Percentiles rank a stretch among this genome's conserved stretches.
These are phyloP conservation scores for Diarsia dahlii DNA, from an alignment of 2,888 invertebrate genomes.

Conservation along the genomic window DNA sequence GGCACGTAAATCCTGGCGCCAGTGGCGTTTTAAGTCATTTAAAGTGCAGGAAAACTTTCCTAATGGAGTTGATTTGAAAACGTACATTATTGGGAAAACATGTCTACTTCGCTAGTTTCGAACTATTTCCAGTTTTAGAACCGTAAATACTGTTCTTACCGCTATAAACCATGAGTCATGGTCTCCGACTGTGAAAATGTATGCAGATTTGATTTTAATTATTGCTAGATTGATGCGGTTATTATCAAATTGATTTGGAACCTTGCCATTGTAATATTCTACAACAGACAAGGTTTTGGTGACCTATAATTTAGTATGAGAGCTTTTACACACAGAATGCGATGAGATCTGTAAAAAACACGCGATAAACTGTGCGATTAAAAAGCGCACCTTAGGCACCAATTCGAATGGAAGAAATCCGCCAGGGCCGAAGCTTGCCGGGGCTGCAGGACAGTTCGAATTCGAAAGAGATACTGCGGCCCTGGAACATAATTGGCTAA, in stretches of 20 bases:
- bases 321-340: not conserved
- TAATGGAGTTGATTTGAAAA: constrained; percentile 6
- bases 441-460: no score
- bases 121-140: constrained; percentile 27
- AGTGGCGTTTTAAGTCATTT: not conserved
- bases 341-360: not conserved
- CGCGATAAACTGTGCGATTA: not conserved
- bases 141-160: constrained; percentile 40
- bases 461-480: no score
- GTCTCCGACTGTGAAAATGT: constrained; percentile 4
- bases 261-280: constrained; percentile 7
- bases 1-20: not conserved
- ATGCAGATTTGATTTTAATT: constrained; percentile 37
- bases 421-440: no score
- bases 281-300: not conserved
- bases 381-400: not conserved
- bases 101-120: not conserved
- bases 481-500: no score
- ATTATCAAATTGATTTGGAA: constrained; percentile 27
- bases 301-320: not conserved
- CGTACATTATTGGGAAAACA: constrained; percentile 8
- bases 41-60: not conserved
- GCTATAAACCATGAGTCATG: constrained; percentile 19
- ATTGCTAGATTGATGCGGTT: constrained; percentile 15
- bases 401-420: no score